Base-by-base conservation (phyloP, 2,113 vertebrate genomes). In the Antechinus flavipes region DNA sequence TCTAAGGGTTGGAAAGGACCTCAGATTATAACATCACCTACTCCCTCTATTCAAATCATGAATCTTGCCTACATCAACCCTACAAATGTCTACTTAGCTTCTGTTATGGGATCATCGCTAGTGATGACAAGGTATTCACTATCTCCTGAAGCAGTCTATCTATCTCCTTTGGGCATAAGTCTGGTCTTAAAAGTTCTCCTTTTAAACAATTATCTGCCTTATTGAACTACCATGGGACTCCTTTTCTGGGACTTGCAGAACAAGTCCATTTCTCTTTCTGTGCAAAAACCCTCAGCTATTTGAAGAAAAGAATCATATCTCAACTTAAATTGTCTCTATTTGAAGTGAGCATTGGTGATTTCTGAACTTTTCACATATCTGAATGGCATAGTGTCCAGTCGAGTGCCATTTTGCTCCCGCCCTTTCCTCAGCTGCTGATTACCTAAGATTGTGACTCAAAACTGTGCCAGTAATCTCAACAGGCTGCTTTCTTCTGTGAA, bases 401-500 rank as follows among this genome's bases (percentile, higher is more conserved):
- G 7, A 5, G 35, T 76, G 68, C 68, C n/a, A 42, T 42, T 76
- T n/a, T 42, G 30, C 6, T 5, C 49, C 49, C 6, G 5, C 19
- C 35, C 19, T 30, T 12, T 8, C 58, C n/a, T 42, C 68, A 49
- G 49, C 5, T 22, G 16, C 6, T 76, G 35, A 42, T 76, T 76
- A 12, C 19, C 35, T 19, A 68, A 7, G 19, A 76, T 42, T 0
- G n/a, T 76, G 68, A n/a, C 16, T 76, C n/a, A n/a, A 76, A 76
- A n/a, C 68, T 7, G 23, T 76, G 35, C 68, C 54, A 96, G 54
- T 50, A 54, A n/a, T n/a, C 0, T 30, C 3, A 55, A 93, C 92
- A 76, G 8, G 22, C 0, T 0, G 0, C 53, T 53, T n/a, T 89
- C 0, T 0, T 93, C 27, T 54, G 0, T 0, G 89, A 91, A 27